Percentiles rank a stretch among this genome's conserved stretches.
Conservation (phyloP, 2,888 invertebrate genomes). For the Cyrtodaria siliqua region DNA sequence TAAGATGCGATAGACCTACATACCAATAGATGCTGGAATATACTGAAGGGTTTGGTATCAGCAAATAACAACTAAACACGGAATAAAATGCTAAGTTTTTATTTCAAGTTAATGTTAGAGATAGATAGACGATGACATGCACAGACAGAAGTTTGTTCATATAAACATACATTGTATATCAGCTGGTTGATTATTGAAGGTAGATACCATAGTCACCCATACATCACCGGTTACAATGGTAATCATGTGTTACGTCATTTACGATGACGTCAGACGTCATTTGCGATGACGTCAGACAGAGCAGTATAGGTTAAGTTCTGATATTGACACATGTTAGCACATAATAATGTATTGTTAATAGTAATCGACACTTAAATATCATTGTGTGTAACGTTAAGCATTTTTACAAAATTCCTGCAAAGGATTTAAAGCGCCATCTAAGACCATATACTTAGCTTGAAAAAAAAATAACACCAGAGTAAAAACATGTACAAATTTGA, state of each 20-base stretch:
- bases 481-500: conserved; percentile 8
- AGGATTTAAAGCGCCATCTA: conserved; percentile 37
- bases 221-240: conserved; percentile 40
- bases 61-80: not conserved
- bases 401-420: conserved; percentile 28
- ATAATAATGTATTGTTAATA: conserved; percentile 20
- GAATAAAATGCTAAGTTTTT: conserved; percentile 70
- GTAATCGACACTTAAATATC: conserved; percentile 35
- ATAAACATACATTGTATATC: conserved; percentile 60
- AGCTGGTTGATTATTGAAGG: conserved; percentile 48
- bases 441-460: conserved; percentile 16
- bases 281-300: too few species aligned
- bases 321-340: conserved; percentile 52
- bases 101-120: conserved; percentile 70
- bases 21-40: too few species aligned
- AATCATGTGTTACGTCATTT: conserved; percentile 46
- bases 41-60: too few species aligned
- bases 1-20: too few species aligned
- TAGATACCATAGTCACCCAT: conserved; percentile 7
- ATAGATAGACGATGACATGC: conserved; percentile 64
- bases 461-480: conserved; percentile 40
- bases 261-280: conserved; percentile 44
- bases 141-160: conserved; percentile 59
- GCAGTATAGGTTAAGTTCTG: conserved; percentile 43
- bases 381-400: conserved; percentile 30